These are phyloP conservation scores for Sebastes alutus DNA, from an alignment of 2,797 vertebrate genomes.

Conservation along the genomic window DNA sequence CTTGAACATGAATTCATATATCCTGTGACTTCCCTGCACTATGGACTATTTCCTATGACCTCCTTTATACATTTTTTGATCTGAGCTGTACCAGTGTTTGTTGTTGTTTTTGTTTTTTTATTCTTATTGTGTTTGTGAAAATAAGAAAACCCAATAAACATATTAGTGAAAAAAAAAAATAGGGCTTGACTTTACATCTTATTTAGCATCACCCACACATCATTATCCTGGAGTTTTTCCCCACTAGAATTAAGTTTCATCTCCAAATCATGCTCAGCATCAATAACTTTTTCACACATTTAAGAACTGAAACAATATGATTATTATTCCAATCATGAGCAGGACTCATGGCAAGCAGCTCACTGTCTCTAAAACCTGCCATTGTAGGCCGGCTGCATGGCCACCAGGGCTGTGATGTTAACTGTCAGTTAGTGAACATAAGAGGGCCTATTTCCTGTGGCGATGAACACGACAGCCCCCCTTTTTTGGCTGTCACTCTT, in stretches of 20 bases:
- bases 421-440: conserved; percentile 59
- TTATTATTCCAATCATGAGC: conserved; percentile 58
- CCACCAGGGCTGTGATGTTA: conserved; percentile 58
- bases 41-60: too few relatives aligned
- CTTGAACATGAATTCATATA: too few relatives aligned
- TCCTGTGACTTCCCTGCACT: too few relatives aligned
- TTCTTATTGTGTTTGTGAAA: too few relatives aligned
- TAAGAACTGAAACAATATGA: not conserved
- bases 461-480: conserved; percentile 54
- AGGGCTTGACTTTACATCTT: not conserved
- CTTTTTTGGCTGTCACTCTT: conserved; percentile 59
- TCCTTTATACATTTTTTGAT: too few relatives aligned
- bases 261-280: not conserved
- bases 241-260: not conserved
- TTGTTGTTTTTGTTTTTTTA: too few relatives aligned
- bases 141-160: too few relatives aligned
- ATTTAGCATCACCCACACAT: not conserved
- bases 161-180: not conserved
- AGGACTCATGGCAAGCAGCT: conserved; percentile 24
- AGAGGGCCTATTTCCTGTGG: conserved; percentile 70
- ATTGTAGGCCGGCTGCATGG: conserved; percentile 23
- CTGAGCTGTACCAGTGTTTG: too few relatives aligned
- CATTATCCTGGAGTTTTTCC: not conserved
- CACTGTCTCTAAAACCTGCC: not conserved
- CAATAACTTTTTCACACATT: not conserved